Conservation (phyloP, 2,113 vertebrate genomes). For the Chamaea fasciata region DNA sequence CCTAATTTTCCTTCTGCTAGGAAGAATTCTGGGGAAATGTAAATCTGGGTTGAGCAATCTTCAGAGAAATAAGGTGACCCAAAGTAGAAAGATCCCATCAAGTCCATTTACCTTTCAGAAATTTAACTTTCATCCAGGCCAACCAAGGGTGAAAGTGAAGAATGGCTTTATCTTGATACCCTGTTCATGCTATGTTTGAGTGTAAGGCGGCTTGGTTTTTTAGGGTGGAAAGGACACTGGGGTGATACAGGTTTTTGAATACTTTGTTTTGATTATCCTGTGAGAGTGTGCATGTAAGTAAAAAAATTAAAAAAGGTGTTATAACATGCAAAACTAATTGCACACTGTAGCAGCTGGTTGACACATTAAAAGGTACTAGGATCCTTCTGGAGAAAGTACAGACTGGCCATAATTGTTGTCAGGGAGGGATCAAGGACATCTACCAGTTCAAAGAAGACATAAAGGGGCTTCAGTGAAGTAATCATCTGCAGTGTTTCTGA, state of each 20-base stretch:
- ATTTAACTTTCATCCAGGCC: not conserved
- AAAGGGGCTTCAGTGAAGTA: not conserved
- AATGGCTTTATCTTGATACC: not conserved
- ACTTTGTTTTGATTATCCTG: not conserved
- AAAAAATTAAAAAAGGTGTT: not conserved
- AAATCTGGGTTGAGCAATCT: not conserved
- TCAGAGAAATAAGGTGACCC: not conserved
- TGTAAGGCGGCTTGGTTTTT: not conserved
- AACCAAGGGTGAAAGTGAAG: not conserved
- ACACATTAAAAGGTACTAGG: not conserved
- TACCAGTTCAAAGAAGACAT: not conserved
- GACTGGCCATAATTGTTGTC: not conserved
- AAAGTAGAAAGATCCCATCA: not conserved
- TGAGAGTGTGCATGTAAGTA: not conserved
- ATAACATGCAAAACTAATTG: not conserved
- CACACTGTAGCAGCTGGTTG: not conserved
- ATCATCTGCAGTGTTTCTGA: not conserved
- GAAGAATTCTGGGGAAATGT: not conserved
- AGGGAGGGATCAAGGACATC: not conserved
- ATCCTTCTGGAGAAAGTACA: not conserved
- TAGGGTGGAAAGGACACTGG: not conserved
- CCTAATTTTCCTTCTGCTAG: not conserved
- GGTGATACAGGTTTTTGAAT: not conserved
- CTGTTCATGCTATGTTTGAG: not conserved
- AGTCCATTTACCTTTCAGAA: not conserved